phyloP scores from a whole-genome alignment of 2,113 vertebrate genomes.

The Oryzias melastigma region DNA sequence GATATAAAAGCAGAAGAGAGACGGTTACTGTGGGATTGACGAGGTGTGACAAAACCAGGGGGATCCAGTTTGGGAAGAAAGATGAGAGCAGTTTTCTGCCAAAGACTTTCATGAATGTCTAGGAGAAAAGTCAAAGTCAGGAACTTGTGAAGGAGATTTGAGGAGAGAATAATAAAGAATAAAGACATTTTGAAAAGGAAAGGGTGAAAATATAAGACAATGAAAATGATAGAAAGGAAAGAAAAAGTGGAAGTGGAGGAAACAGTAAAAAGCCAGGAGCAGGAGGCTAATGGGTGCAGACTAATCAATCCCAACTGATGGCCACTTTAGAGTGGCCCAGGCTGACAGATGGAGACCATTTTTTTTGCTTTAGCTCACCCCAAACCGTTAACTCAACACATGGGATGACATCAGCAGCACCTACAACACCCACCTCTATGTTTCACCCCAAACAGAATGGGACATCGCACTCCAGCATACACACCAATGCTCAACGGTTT shows the following conservation, averaged over 20 bases:
- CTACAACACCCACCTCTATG: neutral
- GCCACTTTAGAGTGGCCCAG: constrained; percentile 65
- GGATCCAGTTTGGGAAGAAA: neutral
- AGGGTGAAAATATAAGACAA: constrained; percentile 1
- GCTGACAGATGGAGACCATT: constrained; percentile 71
- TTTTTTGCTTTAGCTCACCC: constrained; percentile 64
- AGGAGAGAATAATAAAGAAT: neutral
- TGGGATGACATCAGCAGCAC: constrained; percentile 36
- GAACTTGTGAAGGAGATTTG: neutral
- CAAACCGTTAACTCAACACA: constrained; percentile 44
- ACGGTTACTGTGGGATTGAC: neutral
- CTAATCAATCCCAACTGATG: constrained; percentile 76
- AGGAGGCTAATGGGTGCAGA: constrained; percentile 68
- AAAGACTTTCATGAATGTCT: neutral
- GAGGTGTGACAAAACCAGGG: constrained; percentile 2
- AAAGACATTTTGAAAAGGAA: constrained; percentile 7
- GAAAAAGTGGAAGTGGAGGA: constrained; percentile 36
- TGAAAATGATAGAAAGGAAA: constrained; percentile 18
- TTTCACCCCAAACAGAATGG: constrained; percentile 6
- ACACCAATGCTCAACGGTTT: constrained; percentile 18
- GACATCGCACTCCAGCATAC: constrained; percentile 19
- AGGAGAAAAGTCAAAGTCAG: neutral
- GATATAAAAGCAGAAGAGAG: constrained; percentile 4
- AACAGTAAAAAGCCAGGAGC: constrained; percentile 59
- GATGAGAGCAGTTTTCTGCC: neutral